A percentile compares a stretch with the other conserved stretches of the same genome.
These are phyloP conservation scores for Oasisia sp. DNA, from an alignment of 2,888 invertebrate genomes.

Conservation along the genomic window DNA sequence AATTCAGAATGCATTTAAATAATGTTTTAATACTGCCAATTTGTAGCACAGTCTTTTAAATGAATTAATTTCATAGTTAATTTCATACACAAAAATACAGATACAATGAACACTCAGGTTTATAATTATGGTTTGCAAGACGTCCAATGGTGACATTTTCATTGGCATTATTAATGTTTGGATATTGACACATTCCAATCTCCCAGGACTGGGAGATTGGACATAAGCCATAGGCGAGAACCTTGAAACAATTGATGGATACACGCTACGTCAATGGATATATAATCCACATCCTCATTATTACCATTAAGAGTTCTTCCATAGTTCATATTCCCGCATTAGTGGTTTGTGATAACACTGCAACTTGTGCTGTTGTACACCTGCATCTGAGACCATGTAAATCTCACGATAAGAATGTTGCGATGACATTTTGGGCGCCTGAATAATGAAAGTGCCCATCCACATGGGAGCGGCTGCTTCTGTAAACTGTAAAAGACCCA, in stretches of 20 bases:
- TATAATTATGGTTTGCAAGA: too few species aligned
- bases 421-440: background rate
- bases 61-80: too few species aligned
- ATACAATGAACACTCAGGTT: too few species aligned
- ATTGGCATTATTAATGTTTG: too few species aligned
- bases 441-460: background rate
- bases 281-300: background rate
- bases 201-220: background rate
- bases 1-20: too few species aligned
- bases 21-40: too few species aligned
- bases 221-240: background rate
- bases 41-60: too few species aligned
- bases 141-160: too few species aligned
- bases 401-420: background rate
- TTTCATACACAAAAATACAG: too few species aligned
- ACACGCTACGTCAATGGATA: background rate
- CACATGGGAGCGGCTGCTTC: background rate
- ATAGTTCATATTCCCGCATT: background rate
- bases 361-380: background rate
- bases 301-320: background rate
- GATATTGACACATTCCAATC: background rate
- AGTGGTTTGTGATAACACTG: background rate
- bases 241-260: background rate
- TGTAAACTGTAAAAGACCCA: background rate
- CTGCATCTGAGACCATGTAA: background rate